Evolutionary conservation across 2,113 vertebrate genomes (phyloP), one percentile per base, ranked within the genome.

Genomic region (Agelaius phoeniceus): DNA sequence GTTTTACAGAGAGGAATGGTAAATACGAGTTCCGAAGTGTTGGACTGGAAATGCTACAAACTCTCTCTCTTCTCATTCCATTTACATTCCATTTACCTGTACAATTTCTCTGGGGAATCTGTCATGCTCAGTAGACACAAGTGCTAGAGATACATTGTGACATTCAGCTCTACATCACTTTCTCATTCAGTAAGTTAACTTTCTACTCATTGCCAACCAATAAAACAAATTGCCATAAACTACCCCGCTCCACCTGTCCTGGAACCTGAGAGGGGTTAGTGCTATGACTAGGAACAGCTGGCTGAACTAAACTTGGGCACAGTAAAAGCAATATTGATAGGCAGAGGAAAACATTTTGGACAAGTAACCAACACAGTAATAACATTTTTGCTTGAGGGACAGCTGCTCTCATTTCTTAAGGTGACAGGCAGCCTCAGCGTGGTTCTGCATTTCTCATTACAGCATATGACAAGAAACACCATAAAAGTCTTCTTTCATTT

Each of bases 361-460:
- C 90, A 93, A 94, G 54, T 80, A 85, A 88, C 75, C 37, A 92
- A 90, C 41, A 66, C 39, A 44, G 73, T 71, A 94, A 95, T 95
- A 90, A 90, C 77, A 44, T 18, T 63, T 82, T 94, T 92, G 59
- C 91, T 96, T 94, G 84, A 97, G 72, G 76, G 94, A 92, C 83
- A 93, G 65, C 43, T 63, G 69, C 11, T 94, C 57, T 87, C 61
- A 65, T 75, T 93, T 91, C 68, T 94, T 77, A 90, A 89, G 69
- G 87, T 86, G 83, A 61, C 54, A 93, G 72, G 51, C 46, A 88
- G 51, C 35, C 77, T 88, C 72, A 77, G 46, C 22, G 81, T 80
- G 72, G 68, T 90, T 93, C 90, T 95, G 72, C 54, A 80, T 82
- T 94, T 93, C 94, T 92, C 85, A 74, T 94, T 90, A 88, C 48